Base-by-base conservation (phyloP, 2,797 vertebrate species). In the Xenops minutus region DNA sequence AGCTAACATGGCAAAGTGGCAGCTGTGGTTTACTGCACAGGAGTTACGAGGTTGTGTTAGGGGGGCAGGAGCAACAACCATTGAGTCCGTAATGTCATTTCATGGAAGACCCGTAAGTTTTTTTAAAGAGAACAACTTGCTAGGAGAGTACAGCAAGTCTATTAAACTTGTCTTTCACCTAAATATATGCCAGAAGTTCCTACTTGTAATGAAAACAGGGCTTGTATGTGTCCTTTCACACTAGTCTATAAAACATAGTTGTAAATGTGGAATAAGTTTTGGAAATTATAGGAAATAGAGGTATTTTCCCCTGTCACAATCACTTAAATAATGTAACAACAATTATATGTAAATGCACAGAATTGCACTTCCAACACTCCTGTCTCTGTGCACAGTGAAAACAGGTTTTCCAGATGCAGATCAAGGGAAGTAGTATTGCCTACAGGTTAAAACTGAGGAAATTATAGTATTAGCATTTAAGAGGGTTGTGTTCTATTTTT, bases 1-100 rank as follows among this genome's bases (percentile, higher is more conserved):
- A 84, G 81, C 56, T 91, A 92, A 89, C 32, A 41, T 83, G 78
- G 84, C 86, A 77, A 83, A 96, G 91, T 22, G 2, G 92, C 95
- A 96, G 96, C 94, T 96, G 96, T 87, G 91, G 61, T 83, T 74
- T 62, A 39, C 83, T 62, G 68, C 4, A 16, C 34, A 63, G 54
- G 77, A 82, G 74, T 91, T 46, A 59, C 0, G 43, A 61, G 67
- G 44, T 58, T 62, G 86, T 22, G 0, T 20, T 21, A 49, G 43
- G 12, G 52, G 51, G 58, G 49, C 61, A 68, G 54, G 72, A 92
- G 18, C 41, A 88, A 20, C 66, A 32, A 32, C 52, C 2, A 0
- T 1, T 8, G 75, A 44, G 71, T 46, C 63, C 85, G 71, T 68
- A 16, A n/a, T 62, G 61, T n/a, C 37, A 36, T 74, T 62, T 72